A percentile compares a stretch with the other conserved stretches of the same genome.
These are phyloP conservation scores for Laupala kohalensis DNA, from an alignment of 1,140 invertebrate genomes.

Conservation along the genomic window DNA sequence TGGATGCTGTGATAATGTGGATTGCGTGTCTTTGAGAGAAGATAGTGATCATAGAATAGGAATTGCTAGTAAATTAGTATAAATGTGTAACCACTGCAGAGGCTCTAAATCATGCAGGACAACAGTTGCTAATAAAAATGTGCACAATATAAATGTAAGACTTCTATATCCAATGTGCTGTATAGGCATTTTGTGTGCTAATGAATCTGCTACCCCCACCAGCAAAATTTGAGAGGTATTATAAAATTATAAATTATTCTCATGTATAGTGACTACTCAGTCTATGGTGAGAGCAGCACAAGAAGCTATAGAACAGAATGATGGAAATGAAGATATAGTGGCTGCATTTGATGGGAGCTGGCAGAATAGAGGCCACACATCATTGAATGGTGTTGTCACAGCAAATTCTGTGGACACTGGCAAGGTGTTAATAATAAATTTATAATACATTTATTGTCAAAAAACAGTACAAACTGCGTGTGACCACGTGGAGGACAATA, in stretches of 20 bases:
- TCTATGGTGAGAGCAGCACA: constrained; percentile 10
- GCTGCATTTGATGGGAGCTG: constrained; percentile 14
- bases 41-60: constrained; percentile 1
- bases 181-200: constrained; percentile 5
- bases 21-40: constrained; percentile 2
- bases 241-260: neutral
- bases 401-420: constrained; percentile 11
- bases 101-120: constrained; percentile 1
- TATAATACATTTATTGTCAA: too few relatives aligned
- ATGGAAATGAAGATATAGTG: constrained; percentile 11
- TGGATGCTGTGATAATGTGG: constrained; percentile 2
- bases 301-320: constrained; percentile 12
- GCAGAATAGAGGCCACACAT: too few relatives aligned
- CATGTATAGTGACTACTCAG: neutral
- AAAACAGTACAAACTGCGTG: too few relatives aligned
- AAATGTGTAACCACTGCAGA: neutral
- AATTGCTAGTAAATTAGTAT: constrained; percentile 4
- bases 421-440: too few relatives aligned
- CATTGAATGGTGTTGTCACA: constrained; percentile 14
- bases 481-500: too few relatives aligned
- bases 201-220: constrained; percentile 5
- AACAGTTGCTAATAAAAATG: constrained; percentile 4
- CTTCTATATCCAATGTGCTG: constrained; percentile 3
- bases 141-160: constrained; percentile 12
- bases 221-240: too few relatives aligned